Evolutionary conservation across 2,113 vertebrate genomes (phyloP), one percentile per base, ranked within the genome.

Genomic region (Indri indri): DNA sequence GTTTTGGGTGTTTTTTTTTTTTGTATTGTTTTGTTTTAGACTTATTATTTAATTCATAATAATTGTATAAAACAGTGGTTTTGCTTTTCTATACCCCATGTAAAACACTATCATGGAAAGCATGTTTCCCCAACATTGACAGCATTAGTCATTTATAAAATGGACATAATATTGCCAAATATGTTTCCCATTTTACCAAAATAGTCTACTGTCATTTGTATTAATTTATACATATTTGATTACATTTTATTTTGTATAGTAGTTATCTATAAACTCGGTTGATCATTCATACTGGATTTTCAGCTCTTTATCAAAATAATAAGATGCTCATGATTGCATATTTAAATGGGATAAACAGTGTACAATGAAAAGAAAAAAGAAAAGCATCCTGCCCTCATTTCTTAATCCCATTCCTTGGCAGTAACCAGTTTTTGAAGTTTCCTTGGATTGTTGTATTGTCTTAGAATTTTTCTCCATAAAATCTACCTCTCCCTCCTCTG

Each of bases 241-340:
- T 91, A 13, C 8, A 74, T 76, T 84, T 83, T 86, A 7, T 47
- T 16, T 82, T 74, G 3, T 54, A 40, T 74, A 77, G 12, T 61
- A 80, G 9, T 10, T 70, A 52, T 59, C 32, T 83, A 11, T 88
- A 23, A 80, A 71, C 14, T 66, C 87, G 12, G 17, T 90, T 85
- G 8, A 61, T 66, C n/a, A 57, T n/a, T 52, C 34, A 42, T 23
- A 52, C 27, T 85, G 13, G 5, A 52, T 66, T 88, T 79, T 93
- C 47, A 71, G 47, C 73, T 76, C 23, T 94, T 68, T 94, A 42
- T 88, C 42, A 94, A 88, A 94, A 80, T 81, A 88, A 63, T n/a
- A 89, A 82, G 8, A 52, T 73, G 42, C 1, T 45, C 45, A 54
- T 61, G 34, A 65, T 54, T 40, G 0, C 16, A n/a, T 59, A 81